These are phyloP conservation scores for Corynorhinus townsendii DNA, from an alignment of 2,113 vertebrate species.

Conservation along the genomic window DNA sequence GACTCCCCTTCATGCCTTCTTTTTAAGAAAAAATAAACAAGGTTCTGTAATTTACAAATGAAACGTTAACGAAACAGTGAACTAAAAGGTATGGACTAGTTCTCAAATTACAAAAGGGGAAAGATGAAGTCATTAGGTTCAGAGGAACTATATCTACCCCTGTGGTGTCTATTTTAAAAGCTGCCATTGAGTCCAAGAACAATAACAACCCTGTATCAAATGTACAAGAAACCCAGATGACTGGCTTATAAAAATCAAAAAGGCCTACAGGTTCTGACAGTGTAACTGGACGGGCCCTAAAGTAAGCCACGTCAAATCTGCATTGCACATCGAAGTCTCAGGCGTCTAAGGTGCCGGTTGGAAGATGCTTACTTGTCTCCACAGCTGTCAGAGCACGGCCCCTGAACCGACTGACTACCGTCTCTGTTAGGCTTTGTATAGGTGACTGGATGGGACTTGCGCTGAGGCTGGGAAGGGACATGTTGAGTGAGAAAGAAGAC, in stretches of 20 bases:
- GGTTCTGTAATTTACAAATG: neutral
- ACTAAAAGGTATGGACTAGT: neutral
- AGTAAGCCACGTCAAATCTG: neutral
- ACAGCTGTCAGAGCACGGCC: neutral
- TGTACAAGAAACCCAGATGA: neutral
- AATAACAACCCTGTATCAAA: neutral
- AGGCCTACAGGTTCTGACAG: neutral
- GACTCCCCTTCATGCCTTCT: neutral
- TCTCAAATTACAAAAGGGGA: neutral
- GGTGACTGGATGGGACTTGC: neutral
- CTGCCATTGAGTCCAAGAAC: neutral
- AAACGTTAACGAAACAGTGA: neutral
- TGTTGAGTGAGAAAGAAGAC: neutral
- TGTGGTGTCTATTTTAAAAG: neutral
- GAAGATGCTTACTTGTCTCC: neutral
- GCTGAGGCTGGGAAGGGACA: neutral
- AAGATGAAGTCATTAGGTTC: neutral
- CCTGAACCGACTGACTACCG: neutral
- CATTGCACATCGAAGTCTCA: neutral
- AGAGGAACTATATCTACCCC: neutral
- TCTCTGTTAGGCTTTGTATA: neutral
- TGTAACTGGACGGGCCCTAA: neutral
- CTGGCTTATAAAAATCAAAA: neutral
- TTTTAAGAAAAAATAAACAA: neutral
- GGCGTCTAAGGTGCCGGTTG: neutral